These are phyloP conservation scores for Scrobipalpa costella DNA, from an alignment of 2,888 invertebrate genomes.

Conservation along the genomic window DNA sequence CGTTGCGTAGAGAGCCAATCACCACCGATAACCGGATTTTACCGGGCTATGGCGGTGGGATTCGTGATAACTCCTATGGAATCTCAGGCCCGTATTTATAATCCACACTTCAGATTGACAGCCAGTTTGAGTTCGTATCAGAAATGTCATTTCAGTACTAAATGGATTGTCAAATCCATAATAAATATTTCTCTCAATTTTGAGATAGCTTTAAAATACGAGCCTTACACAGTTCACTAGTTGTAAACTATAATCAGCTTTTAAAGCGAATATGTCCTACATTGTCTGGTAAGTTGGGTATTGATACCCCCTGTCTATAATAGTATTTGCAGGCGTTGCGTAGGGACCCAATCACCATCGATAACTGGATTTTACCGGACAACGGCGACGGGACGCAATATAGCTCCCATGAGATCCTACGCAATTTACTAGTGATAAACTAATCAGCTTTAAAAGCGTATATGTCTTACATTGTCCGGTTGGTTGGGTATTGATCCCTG, in stretches of 20 bases:
- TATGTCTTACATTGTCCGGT: not conserved
- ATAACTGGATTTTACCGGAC: constrained; percentile 66
- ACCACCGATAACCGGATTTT: constrained; percentile 68
- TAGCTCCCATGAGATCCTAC: constrained; percentile 31
- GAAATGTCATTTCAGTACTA: too few relatives aligned
- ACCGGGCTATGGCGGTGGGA: constrained; percentile 45
- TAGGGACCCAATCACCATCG: constrained; percentile 60
- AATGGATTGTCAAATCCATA: too few relatives aligned
- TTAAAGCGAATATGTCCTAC: too few relatives aligned
- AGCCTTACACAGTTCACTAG: not conserved
- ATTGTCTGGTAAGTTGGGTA: constrained; percentile 32
- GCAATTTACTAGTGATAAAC: not conserved
- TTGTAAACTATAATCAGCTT: too few relatives aligned
- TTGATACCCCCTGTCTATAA: not conserved
- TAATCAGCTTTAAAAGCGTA: too few relatives aligned
- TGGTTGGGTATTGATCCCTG: constrained; percentile 22
- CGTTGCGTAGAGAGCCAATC: constrained; percentile 66
- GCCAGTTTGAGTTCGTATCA: too few relatives aligned
- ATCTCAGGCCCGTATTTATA: too few relatives aligned
- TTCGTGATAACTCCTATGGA: constrained; percentile 46
- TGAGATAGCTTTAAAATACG: too few relatives aligned
- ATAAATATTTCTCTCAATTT: too few relatives aligned
- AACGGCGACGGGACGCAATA: constrained; percentile 48
- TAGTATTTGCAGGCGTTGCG: too few relatives aligned
- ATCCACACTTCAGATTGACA: too few relatives aligned